These are phyloP conservation scores for Bubalus kerabau DNA, from an alignment of 2,113 vertebrate species.

Conservation along the genomic window DNA sequence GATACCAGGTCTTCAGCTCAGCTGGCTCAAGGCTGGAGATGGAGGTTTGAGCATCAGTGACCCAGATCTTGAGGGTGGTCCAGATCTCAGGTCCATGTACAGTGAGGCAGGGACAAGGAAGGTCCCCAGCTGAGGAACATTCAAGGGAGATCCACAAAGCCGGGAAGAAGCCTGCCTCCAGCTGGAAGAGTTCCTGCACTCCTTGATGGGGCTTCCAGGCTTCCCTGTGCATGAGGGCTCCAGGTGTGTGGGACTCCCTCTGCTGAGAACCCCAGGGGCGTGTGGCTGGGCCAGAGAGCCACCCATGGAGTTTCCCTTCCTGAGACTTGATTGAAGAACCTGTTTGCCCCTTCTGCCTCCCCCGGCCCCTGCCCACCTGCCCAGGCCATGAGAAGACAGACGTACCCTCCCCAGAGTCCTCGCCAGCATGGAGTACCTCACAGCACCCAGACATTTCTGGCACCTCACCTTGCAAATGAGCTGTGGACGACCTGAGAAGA, in stretches of 20 bases:
- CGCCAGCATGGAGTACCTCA: accelerated
- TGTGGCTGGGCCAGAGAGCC: background rate
- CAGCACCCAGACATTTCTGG: background rate
- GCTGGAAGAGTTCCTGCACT: background rate
- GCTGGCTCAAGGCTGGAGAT: background rate
- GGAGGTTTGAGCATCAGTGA: accelerated
- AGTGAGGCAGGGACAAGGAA: background rate
- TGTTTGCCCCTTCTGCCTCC: accelerated
- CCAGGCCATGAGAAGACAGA: background rate
- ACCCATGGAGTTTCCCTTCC: background rate
- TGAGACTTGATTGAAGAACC: background rate
- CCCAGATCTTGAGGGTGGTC: background rate
- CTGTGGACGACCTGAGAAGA: conserved; percentile 16
- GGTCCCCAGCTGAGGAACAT: background rate
- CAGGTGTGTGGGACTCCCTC: background rate
- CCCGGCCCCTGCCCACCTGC: background rate
- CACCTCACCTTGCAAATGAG: conserved; percentile 7
- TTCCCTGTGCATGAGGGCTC: background rate
- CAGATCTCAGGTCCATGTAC: background rate
- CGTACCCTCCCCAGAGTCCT: background rate
- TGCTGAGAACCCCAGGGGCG: background rate
- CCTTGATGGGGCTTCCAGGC: background rate
- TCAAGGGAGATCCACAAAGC: background rate
- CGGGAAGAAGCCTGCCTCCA: background rate
- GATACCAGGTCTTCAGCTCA: background rate